Base-by-base conservation (phyloP, 2,888 invertebrate species). In the Diarsia dahlii region DNA sequence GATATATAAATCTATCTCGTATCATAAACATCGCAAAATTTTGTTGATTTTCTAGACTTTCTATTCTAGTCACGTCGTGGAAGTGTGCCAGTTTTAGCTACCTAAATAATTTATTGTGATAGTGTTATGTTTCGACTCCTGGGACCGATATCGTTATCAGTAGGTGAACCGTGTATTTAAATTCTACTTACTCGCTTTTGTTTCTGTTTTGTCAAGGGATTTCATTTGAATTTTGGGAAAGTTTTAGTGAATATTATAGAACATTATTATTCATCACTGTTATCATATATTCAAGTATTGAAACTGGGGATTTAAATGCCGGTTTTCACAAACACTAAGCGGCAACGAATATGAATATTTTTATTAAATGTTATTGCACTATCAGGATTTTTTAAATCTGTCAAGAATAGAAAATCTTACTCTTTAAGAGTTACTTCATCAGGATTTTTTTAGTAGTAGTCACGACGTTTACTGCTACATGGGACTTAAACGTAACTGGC, bases 101-200 rank as follows among this genome's bases (percentile, higher is more conserved):
- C 50, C 72, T 71, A 78, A 76, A 71, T 85, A 76, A 78, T 82
- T 71, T 71, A 77, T 75, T 62, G 62, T 64, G 56, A 82, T 83
- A 73, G 68, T 76, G 64, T 82, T 80, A 54, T 66, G 65, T 85
- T 76, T 69, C 9, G 70, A 65, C 78, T 72, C 72, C 1, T 6
- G 68, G 70, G 85, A 74, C 34, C 74, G 45, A 71, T 87, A 64
- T 58, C 39, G 67, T 74, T 85, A 78, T 76, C 82, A 73, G 62
- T 20, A 18, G 54, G 28, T 54, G 34, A 10, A 60, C 70, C 62
- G 23, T 56, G 58, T 74, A 69, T 80, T 87, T 68, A 72, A 78
- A 85, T 80, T 73, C 62, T 46, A 67, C 48, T 60, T 46, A 67
- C 48, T 60, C 71, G 28, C 67, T 68, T 85, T 76, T 78, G 74